Conservation (phyloP, 2,113 vertebrate species). For the Forbesichthys papilliferus region DNA sequence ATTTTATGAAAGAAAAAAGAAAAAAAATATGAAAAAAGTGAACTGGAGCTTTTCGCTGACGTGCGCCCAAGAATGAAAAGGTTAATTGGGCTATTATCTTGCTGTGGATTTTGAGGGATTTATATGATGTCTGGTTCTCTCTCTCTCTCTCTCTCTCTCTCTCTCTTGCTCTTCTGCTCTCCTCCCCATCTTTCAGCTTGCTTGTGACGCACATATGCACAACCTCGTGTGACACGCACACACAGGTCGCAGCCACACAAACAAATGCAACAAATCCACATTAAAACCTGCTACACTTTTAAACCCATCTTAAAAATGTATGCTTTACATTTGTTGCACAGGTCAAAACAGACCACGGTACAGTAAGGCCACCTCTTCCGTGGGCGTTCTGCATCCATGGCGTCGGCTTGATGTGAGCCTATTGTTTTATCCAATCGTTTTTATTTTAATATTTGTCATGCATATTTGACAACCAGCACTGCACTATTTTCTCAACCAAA, state of each 20-base stretch:
- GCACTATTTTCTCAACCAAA: neutral
- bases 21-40: constrained; percentile 6
- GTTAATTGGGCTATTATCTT: constrained; percentile 83
- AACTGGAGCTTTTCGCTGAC: constrained; percentile 72
- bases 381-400: constrained; percentile 21
- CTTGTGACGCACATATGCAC: neutral
- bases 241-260: neutral
- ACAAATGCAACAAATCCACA: neutral
- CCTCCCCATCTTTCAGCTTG: neutral
- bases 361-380: constrained; percentile 41
- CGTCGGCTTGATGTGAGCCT: constrained; percentile 61
- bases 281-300: neutral
- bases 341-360: neutral
- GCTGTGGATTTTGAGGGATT: constrained; percentile 81
- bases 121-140: constrained; percentile 70
- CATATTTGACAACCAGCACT: neutral
- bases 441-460: neutral
- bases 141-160: constrained; percentile 57
- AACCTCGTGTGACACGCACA: neutral
- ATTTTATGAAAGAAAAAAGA: constrained; percentile 66
- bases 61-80: constrained; percentile 77
- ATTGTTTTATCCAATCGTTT: constrained; percentile 16
- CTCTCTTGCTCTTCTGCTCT: constrained; percentile 8
- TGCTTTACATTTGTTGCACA: too few species aligned
- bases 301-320: too few species aligned